phyloP scores from a whole-genome alignment of 2,113 vertebrate genomes.

The Peromyscus polionotus region DNA sequence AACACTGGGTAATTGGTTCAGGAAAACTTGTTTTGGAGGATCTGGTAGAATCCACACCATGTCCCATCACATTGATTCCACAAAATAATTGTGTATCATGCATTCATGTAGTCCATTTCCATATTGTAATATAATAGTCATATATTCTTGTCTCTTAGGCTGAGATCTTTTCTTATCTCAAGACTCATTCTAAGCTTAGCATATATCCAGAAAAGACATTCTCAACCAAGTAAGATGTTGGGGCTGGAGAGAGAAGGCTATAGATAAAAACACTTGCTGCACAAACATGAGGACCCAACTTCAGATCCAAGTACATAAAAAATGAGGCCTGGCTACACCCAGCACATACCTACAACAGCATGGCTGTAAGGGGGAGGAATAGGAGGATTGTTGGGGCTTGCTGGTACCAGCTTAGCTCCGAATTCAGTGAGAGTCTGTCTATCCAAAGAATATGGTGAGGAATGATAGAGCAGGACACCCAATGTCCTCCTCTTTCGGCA shows the following conservation, averaged over 20 bases:
- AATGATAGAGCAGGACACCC: background rate
- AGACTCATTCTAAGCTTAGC: background rate
- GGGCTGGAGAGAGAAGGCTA: background rate
- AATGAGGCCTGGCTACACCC: background rate
- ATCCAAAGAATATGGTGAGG: background rate
- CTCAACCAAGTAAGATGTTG: background rate
- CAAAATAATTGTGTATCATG: background rate
- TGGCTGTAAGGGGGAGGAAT: too few relatives aligned
- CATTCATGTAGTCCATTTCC: background rate
- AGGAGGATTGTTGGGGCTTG: background rate
- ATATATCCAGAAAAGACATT: background rate
- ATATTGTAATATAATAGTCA: background rate
- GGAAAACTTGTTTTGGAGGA: background rate
- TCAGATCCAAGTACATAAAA: background rate
- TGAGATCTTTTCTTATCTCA: background rate
- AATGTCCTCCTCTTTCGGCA: background rate
- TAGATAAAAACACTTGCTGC: background rate
- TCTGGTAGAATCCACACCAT: background rate
- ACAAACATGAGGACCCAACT: background rate
- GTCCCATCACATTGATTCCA: background rate
- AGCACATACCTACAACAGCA: background rate
- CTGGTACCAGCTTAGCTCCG: background rate
- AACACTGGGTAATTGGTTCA: background rate
- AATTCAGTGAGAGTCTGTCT: background rate
- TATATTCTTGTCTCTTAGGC: background rate